Evolutionary conservation across 2,888 invertebrate species (phyloP).

Genomic region (Acleris emargana): DNA sequence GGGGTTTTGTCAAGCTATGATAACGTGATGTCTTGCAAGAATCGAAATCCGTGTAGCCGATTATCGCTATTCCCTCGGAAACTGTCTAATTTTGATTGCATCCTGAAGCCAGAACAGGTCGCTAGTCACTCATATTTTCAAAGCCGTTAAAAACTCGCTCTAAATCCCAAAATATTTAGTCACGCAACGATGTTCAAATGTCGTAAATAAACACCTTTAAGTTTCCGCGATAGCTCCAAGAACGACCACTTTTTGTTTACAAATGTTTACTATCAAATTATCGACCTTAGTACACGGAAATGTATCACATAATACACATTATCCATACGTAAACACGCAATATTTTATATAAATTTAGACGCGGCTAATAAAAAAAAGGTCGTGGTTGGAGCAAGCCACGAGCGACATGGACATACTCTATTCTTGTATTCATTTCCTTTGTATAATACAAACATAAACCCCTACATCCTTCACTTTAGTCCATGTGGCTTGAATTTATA

Average conservation of each 20-base stretch:
- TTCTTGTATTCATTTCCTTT: too few species aligned
- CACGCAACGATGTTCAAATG: not conserved
- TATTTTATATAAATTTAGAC: conserved; percentile 9
- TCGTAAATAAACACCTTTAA: conserved; percentile 7
- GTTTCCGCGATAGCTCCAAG: conserved; percentile 3
- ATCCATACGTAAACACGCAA: conserved; percentile 9
- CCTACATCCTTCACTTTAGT: too few species aligned
- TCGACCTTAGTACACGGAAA: conserved; percentile 20
- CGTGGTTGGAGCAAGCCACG: not conserved
- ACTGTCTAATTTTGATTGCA: too few species aligned
- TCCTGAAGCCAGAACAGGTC: not conserved
- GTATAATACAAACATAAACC: too few species aligned
- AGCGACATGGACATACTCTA: not conserved
- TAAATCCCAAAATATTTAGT: not conserved
- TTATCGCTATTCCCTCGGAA: too few species aligned
- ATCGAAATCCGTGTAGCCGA: not conserved
- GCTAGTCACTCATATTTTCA: too few species aligned
- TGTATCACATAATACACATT: conserved; percentile 17
- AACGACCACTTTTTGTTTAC: conserved; percentile 2
- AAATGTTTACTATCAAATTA: conserved; percentile 24
- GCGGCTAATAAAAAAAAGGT: conserved; percentile 19
- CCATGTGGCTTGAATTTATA: too few species aligned
- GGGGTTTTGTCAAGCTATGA: conserved; percentile 13
- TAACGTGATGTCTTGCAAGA: not conserved
- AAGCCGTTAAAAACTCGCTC: not conserved